A percentile compares a stretch with the other conserved stretches of the same genome.
These are phyloP conservation scores for Hyposmocoma kahamanoa DNA, from an alignment of 1,140 invertebrate species.

Conservation along the genomic window DNA sequence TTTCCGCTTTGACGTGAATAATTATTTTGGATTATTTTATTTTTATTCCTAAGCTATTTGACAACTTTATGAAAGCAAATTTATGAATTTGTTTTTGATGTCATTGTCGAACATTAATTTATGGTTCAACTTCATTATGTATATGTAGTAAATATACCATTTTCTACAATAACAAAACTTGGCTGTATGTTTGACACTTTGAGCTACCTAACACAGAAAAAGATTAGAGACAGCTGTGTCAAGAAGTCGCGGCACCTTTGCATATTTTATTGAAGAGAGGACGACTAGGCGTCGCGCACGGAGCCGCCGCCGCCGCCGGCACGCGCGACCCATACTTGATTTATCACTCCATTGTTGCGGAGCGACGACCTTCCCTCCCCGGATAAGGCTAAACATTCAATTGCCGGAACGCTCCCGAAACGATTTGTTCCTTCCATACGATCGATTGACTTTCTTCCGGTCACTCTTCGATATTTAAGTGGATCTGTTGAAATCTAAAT, in stretches of 20 bases:
- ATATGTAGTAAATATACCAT: not conserved
- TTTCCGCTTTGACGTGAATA: no score
- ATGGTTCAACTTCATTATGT: no score
- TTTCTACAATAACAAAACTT: not conserved
- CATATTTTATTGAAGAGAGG: slow-evolving; percentile 32
- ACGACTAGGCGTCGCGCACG: slow-evolving; percentile 29
- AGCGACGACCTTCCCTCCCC: slow-evolving; percentile 45
- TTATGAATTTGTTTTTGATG: no score
- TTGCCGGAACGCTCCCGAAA: slow-evolving; percentile 58
- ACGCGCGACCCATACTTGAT: slow-evolving; percentile 67
- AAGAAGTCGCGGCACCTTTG: slow-evolving; percentile 59
- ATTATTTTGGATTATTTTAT: no score
- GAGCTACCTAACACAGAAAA: no score
- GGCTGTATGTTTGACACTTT: not conserved
- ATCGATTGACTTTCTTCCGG: slow-evolving; percentile 47
- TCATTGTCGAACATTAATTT: no score
- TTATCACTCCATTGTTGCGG: slow-evolving; percentile 68
- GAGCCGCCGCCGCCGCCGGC: slow-evolving; percentile 32
- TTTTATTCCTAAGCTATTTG: no score
- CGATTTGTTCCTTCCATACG: slow-evolving; percentile 53
- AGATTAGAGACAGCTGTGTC: slow-evolving; percentile 7
- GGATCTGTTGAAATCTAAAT: no score
- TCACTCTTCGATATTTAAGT: slow-evolving; percentile 20
- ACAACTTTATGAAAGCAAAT: no score
- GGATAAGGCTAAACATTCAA: slow-evolving; percentile 59